A percentile compares a stretch with the other conserved stretches of the same genome.
These are phyloP conservation scores for Dicentrarchus labrax DNA, from an alignment of 2,113 vertebrate species.

Conservation along the genomic window DNA sequence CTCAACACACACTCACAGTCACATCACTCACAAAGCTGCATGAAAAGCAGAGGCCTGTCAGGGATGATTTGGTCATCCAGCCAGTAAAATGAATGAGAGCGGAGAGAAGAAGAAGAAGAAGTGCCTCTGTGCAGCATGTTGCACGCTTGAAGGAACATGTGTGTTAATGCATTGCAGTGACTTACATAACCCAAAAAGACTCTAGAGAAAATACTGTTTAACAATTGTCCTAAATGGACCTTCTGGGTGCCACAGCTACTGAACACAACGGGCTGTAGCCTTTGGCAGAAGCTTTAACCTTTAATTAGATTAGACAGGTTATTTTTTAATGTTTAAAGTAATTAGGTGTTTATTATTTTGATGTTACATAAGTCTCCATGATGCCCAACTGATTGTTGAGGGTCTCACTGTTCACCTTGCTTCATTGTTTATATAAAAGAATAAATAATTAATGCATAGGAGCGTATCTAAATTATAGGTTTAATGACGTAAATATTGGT, in stretches of 20 bases:
- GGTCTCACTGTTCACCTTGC: background rate
- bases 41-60: conserved; percentile 63
- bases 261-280: background rate
- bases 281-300: background rate
- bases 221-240: background rate
- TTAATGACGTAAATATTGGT: background rate
- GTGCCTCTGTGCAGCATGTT: conserved; percentile 50
- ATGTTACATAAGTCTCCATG: conserved; percentile 57
- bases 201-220: background rate
- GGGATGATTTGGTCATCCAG: conserved; percentile 58
- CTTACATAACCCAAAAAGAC: conserved; percentile 71
- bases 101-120: conserved; percentile 18
- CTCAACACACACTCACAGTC: conserved; percentile 25
- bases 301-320: background rate
- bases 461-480: background rate
- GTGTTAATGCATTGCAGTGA: conserved; percentile 76
- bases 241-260: background rate
- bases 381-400: conserved; percentile 24
- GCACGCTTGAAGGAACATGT: conserved; percentile 74
- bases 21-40: conserved; percentile 25
- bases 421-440: conserved; percentile 16
- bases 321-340: background rate
- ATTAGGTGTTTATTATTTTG: background rate
- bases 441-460: background rate
- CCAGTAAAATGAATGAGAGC: conserved; percentile 24